Conservation (phyloP, 2,113 vertebrate genomes). For the Spea bombifrons region DNA sequence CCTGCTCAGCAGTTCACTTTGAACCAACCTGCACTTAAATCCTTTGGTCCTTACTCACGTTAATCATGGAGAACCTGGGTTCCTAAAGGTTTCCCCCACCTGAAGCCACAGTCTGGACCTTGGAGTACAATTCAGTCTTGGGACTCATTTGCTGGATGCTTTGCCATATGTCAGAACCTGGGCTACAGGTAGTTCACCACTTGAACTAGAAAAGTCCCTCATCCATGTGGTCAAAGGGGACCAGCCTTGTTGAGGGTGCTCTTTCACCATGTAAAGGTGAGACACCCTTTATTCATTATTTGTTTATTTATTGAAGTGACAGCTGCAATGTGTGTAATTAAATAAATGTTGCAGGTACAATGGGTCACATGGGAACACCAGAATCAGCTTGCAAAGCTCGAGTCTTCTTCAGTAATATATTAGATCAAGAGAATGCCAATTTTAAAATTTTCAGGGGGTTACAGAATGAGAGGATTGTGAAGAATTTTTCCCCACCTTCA, state of each 20-base stretch:
- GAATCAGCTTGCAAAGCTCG: not conserved
- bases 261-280: conserved; percentile 31
- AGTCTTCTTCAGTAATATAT: not conserved
- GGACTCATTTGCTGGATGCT: conserved; percentile 21
- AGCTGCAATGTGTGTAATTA: conserved; percentile 4
- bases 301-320: not conserved
- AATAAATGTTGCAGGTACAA: not conserved
- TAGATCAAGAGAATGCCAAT: not conserved
- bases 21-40: not conserved
- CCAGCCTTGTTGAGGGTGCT: conserved; percentile 8
- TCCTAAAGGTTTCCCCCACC: conserved; percentile 19
- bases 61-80: conserved; percentile 20
- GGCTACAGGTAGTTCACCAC: not conserved
- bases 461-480: not conserved
- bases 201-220: not conserved
- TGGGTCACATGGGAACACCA: not conserved
- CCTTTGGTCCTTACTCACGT: not conserved
- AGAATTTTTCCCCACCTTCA: not conserved
- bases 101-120: not conserved
- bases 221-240: conserved; percentile 17
- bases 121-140: conserved; percentile 4
- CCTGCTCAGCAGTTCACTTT: not conserved
- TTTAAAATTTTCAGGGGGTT: not conserved
- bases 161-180: conserved; percentile 20
- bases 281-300: not conserved